Conservation (phyloP, 2,113 vertebrate species). For the Dasypus novemcinctus region DNA sequence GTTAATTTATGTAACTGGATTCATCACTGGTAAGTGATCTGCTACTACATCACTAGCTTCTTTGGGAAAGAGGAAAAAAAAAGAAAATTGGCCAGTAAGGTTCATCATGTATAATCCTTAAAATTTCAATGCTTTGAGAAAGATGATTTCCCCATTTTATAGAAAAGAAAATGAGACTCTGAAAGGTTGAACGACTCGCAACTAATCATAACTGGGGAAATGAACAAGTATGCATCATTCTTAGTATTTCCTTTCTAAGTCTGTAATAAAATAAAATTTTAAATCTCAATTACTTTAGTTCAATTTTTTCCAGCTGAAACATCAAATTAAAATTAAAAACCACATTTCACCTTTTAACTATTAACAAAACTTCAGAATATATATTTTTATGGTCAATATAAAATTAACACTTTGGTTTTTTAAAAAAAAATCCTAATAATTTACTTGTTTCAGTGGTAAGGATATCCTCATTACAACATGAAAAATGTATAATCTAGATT, state of each 20-base stretch:
- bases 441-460: background rate
- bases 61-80: background rate
- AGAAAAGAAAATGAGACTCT: conserved; percentile 12
- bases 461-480: background rate
- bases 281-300: conserved; percentile 21
- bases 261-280: background rate
- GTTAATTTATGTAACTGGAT: background rate
- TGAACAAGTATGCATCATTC: background rate
- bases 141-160: background rate
- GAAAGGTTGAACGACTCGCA: background rate
- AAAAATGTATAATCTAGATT: conserved; percentile 17
- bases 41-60: background rate
- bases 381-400: background rate
- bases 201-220: conserved; percentile 14
- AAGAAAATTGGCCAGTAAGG: background rate
- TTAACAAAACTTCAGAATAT: conserved; percentile 20
- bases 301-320: background rate
- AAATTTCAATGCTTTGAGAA: conserved; percentile 34
- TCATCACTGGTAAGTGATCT: background rate
- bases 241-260: background rate
- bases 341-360: conserved; percentile 9
- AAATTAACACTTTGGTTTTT: background rate
- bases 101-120: background rate
- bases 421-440: too few relatives aligned
- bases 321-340: conserved; percentile 38